These are phyloP conservation scores for Phthorimaea operculella DNA, from an alignment of 1,140 invertebrate genomes.

Conservation along the genomic window DNA sequence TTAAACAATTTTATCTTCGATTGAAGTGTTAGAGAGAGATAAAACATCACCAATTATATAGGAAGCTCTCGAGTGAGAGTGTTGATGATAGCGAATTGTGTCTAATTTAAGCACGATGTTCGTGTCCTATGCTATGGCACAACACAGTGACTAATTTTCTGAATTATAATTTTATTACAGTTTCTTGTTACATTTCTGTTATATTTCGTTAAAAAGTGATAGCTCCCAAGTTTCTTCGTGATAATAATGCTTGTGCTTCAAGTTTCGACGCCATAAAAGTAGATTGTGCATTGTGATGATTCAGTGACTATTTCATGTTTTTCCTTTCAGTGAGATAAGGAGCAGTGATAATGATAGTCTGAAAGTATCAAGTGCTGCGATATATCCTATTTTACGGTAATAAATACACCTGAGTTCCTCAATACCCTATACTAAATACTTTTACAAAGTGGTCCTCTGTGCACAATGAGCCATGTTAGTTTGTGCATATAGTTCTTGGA, in stretches of 20 bases:
- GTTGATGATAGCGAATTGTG: too few species aligned
- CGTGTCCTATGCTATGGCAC: neutral
- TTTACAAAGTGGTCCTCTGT: neutral
- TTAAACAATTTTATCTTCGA: too few species aligned
- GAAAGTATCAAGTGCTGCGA: conserved; percentile 29
- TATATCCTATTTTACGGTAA: conserved; percentile 1
- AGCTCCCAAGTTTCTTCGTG: neutral
- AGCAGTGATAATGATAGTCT: conserved; percentile 56
- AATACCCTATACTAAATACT: neutral
- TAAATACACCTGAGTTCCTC: neutral
- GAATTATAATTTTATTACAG: conserved; percentile 14
- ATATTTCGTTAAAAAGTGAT: neutral
- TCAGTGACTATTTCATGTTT: conserved; percentile 31
- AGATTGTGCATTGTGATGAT: conserved; percentile 10
- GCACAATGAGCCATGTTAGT: neutral
- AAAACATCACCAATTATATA: too few species aligned
- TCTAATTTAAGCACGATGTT: too few species aligned
- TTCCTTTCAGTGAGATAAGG: conserved; percentile 56
- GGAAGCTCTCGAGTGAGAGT: too few species aligned
- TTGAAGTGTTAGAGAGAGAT: too few species aligned
- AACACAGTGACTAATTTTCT: conserved; percentile 32
- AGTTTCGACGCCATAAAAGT: neutral
- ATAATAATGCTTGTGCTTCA: neutral
- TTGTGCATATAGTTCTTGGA: too few species aligned
- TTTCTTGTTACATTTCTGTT: neutral